phyloP scores from a whole-genome alignment of 2,797 vertebrate species.

The Helicolenus hilgendorfi region DNA sequence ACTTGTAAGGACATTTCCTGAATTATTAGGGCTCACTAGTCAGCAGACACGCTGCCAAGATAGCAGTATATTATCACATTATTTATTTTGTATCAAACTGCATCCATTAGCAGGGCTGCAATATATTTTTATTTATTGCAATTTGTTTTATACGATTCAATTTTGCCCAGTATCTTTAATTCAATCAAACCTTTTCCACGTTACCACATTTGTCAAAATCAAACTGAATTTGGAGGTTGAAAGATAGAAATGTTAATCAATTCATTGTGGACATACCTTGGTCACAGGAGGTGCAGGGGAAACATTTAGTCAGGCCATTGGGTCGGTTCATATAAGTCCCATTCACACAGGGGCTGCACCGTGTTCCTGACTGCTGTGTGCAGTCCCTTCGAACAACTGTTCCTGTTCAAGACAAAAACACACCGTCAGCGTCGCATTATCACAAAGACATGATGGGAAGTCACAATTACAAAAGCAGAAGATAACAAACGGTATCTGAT shows the following conservation, averaged over 20 bases:
- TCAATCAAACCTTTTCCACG: too few relatives aligned
- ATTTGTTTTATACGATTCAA: neutral
- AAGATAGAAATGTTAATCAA: neutral
- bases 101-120: neutral
- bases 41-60: neutral
- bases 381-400: conserved; percentile 44
- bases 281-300: conserved; percentile 52
- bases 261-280: conserved; percentile 27
- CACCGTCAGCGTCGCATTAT: neutral
- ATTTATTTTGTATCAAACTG: neutral
- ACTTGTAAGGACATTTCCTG: too few relatives aligned
- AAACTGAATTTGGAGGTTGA: neutral
- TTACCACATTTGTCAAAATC: neutral
- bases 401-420: conserved; percentile 39
- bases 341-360: conserved; percentile 12
- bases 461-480: neutral
- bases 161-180: too few relatives aligned
- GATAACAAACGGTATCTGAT: too few relatives aligned
- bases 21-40: neutral
- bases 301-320: conserved; percentile 8
- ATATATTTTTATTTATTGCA: neutral
- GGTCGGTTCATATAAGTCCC: conserved; percentile 56
- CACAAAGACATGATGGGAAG: neutral
- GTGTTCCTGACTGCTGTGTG: neutral
- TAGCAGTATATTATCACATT: neutral